These are phyloP conservation scores for Pavo muticus DNA, from an alignment of 2,113 vertebrate genomes.

Conservation along the genomic window DNA sequence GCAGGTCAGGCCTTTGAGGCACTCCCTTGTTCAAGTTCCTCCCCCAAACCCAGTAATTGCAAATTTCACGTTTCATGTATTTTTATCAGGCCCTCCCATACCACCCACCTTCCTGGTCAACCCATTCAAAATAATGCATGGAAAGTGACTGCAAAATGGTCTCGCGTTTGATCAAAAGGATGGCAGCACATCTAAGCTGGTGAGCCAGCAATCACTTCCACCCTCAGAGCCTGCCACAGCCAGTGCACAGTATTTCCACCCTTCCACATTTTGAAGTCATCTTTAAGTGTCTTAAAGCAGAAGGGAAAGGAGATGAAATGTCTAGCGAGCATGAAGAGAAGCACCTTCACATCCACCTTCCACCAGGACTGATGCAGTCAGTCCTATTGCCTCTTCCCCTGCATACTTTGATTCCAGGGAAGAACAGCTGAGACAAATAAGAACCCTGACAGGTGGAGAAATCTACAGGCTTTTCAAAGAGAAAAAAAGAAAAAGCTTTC, in stretches of 20 bases:
- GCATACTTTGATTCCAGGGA: background rate
- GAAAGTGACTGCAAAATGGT: conserved; percentile 3
- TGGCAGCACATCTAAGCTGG: background rate
- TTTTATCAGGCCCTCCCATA: background rate
- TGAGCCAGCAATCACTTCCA: background rate
- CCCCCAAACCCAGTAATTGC: conserved; percentile 31
- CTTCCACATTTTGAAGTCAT: conserved; percentile 2
- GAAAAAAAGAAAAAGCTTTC: background rate
- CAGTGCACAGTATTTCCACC: conserved; percentile 37
- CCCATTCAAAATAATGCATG: conserved; percentile 4
- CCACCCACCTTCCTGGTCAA: conserved; percentile 18
- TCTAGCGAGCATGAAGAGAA: background rate
- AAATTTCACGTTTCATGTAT: conserved; percentile 33
- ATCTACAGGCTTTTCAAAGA: conserved; percentile 12
- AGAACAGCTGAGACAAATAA: background rate
- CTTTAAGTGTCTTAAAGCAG: background rate
- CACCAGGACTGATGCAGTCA: background rate
- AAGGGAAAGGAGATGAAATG: background rate
- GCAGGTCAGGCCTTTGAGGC: conserved; percentile 11
- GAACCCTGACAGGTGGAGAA: conserved; percentile 33
- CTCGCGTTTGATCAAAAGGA: conserved; percentile 22
- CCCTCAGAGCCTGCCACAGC: conserved; percentile 25
- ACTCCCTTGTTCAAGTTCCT: conserved; percentile 17
- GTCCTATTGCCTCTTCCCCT: background rate
- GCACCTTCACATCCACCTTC: background rate